Evolutionary conservation across 2,888 invertebrate species (phyloP).

Genomic region (Artemia sp.): DNA sequence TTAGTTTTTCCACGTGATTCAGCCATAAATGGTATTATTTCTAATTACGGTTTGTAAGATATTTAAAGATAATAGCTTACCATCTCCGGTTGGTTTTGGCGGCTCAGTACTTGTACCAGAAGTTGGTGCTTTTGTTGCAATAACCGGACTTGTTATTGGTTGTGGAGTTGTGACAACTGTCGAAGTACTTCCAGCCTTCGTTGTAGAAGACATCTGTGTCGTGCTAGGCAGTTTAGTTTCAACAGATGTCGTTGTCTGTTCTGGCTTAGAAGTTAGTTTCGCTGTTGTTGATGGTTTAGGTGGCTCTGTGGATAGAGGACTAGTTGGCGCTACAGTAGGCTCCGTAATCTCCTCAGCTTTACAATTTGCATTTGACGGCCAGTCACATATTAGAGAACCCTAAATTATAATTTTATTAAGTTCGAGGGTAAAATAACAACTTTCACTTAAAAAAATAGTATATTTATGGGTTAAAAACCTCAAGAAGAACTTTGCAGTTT

Average conservation of each 20-base stretch:
- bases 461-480: no score
- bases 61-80: neutral
- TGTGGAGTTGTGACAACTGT: neutral
- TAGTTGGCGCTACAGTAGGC: neutral
- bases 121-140: neutral
- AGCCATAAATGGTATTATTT: no score
- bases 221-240: no score
- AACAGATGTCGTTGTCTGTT: no score
- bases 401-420: neutral
- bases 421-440: no score
- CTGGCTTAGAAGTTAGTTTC: no score
- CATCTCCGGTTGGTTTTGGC: neutral
- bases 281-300: neutral
- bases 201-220: no score
- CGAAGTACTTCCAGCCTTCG: neutral
- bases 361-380: constrained; percentile 7
- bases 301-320: neutral
- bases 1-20: no score
- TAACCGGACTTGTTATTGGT: neutral
- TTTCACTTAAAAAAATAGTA: no score
- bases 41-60: no score
- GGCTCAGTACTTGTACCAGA: constrained; percentile 2
- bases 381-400: constrained; percentile 7
- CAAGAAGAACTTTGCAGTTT: no score
- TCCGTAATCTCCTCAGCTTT: neutral